Conservation (phyloP, 64 coral and sea anemone genomes). For the Acropora yongei region DNA sequence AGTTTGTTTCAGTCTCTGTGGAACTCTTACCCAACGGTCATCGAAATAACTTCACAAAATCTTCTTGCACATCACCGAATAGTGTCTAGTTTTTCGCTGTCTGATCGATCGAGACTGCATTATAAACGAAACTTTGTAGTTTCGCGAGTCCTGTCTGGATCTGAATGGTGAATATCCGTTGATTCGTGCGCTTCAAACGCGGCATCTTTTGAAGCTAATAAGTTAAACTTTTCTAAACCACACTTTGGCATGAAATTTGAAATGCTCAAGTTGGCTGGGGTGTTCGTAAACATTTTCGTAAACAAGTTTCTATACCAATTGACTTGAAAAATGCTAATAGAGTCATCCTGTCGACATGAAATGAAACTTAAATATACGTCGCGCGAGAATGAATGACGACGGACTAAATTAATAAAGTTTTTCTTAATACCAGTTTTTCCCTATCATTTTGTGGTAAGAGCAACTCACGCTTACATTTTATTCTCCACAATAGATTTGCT, state of each 20-base stretch:
- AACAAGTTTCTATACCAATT: background rate
- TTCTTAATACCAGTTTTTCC: too few species aligned
- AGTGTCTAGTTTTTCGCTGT: background rate
- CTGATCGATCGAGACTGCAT: background rate
- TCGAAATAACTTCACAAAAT: background rate
- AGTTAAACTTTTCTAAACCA: background rate
- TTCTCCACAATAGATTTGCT: too few species aligned
- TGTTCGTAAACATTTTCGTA: background rate
- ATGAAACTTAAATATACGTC: background rate
- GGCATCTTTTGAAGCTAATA: background rate
- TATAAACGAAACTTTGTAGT: background rate
- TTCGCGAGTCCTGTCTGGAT: background rate
- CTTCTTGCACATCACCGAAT: background rate
- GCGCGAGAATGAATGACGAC: background rate
- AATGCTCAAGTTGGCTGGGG: background rate
- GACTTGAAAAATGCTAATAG: background rate
- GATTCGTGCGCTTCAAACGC: constrained; percentile 9
- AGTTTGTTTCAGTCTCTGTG: background rate
- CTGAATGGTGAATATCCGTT: background rate
- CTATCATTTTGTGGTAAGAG: background rate
- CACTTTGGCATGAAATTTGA: background rate
- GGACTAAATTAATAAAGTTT: too few species aligned
- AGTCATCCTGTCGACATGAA: background rate
- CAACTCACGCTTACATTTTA: too few species aligned
- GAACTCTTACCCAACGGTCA: background rate